Conservation (phyloP, 2,888 invertebrate species). For the Drosophila prolongata region DNA sequence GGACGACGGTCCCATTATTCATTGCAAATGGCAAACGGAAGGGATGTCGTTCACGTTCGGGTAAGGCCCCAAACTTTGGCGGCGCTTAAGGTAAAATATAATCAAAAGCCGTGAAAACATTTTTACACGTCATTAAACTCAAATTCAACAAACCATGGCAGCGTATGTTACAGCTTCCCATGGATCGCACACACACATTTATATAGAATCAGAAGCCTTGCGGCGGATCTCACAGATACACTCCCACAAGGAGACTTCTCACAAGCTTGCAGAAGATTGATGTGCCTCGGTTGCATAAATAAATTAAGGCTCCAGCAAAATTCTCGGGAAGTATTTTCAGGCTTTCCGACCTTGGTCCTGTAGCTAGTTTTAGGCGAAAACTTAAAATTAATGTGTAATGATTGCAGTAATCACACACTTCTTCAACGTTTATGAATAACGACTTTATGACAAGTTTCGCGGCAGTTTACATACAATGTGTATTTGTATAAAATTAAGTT, state of each 20-base stretch:
- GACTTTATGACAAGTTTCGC: conserved; percentile 53
- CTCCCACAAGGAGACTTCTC: conserved; percentile 30
- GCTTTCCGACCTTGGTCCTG: conserved; percentile 12
- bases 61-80: conserved; percentile 63
- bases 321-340: conserved; percentile 4
- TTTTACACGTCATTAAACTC: conserved; percentile 81
- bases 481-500: conserved; percentile 53
- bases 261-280: conserved; percentile 70
- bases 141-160: conserved; percentile 80
- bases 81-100: conserved; percentile 78
- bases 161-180: conserved; percentile 69
- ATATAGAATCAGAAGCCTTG: conserved; percentile 16
- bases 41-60: conserved; percentile 50
- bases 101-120: conserved; percentile 81
- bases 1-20: conserved; percentile 64
- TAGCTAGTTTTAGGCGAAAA: conserved; percentile 48
- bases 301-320: conserved; percentile 61
- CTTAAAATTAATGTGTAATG: conserved; percentile 77
- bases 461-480: conserved; percentile 24
- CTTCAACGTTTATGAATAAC: conserved; percentile 67
- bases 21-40: conserved; percentile 78
- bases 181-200: conserved; percentile 25
- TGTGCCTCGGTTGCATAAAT: conserved; percentile 72
- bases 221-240: conserved; percentile 30
- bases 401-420: conserved; percentile 58